These are phyloP conservation scores for Chrysolina americana DNA, from an alignment of 2,888 invertebrate species.

Conservation along the genomic window DNA sequence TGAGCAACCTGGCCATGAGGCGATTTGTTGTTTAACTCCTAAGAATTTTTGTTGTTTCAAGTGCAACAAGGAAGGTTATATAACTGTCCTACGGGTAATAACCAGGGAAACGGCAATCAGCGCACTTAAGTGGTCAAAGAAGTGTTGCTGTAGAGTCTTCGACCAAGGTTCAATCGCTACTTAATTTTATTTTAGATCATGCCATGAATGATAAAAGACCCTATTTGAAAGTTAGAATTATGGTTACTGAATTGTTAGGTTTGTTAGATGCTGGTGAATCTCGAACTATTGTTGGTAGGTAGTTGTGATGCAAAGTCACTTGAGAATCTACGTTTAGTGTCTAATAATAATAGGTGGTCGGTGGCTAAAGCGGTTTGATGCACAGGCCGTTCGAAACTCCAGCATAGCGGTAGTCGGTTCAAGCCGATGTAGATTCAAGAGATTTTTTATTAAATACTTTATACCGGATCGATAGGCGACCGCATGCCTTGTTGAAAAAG, in stretches of 20 bases:
- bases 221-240: slow-evolving; percentile 21
- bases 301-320: too few relatives aligned
- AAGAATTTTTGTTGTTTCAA: slow-evolving; percentile 10
- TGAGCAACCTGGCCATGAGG: slow-evolving; percentile 22
- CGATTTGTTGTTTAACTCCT: slow-evolving; percentile 6
- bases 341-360: too few relatives aligned
- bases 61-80: slow-evolving; percentile 16
- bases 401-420: too few relatives aligned
- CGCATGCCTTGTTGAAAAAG: too few relatives aligned
- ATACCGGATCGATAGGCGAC: too few relatives aligned
- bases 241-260: background rate
- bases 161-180: slow-evolving; percentile 18
- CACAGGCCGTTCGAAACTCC: too few relatives aligned
- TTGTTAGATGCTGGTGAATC: too few relatives aligned
- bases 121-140: slow-evolving; percentile 21
- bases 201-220: slow-evolving; percentile 21
- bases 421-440: too few relatives aligned
- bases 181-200: slow-evolving; percentile 31
- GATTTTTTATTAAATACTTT: too few relatives aligned
- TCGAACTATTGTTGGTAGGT: too few relatives aligned
- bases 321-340: too few relatives aligned
- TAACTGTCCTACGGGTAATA: slow-evolving; percentile 22
- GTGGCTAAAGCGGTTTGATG: too few relatives aligned
- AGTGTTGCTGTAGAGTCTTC: background rate
- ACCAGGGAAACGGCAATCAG: slow-evolving; percentile 23